These are phyloP conservation scores for Polyodon spathula DNA, from an alignment of 2,113 vertebrate genomes.

Conservation along the genomic window DNA sequence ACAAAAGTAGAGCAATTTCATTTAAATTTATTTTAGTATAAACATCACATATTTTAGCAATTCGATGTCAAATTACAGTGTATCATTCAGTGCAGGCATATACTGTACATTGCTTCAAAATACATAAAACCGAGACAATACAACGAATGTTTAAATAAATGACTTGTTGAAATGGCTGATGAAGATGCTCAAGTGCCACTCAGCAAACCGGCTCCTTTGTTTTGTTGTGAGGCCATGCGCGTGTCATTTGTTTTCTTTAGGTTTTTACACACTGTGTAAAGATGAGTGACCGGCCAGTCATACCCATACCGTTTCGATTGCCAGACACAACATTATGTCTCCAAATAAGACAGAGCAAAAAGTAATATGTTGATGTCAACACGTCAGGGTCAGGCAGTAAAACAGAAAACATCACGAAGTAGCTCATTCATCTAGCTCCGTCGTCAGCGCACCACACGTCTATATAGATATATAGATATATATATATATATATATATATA, in stretches of 20 bases:
- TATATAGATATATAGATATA: too few species aligned
- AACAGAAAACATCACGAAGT: neutral
- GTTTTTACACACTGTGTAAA: too few species aligned
- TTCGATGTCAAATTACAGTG: constrained; percentile 59
- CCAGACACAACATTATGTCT: neutral
- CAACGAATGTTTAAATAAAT: neutral
- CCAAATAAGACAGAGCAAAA: neutral
- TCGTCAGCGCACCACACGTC: too few species aligned
- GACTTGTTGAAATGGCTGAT: neutral
- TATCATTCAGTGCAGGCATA: constrained; percentile 22
- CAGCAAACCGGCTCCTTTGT: neutral
- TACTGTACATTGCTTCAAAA: neutral
- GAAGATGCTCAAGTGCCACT: neutral
- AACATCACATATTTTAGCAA: constrained; percentile 45
- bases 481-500: too few species aligned
- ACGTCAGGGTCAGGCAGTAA: neutral
- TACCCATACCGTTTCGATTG: too few species aligned
- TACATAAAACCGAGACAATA: neutral
- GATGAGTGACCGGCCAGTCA: too few species aligned
- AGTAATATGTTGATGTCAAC: neutral
- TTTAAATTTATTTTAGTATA: constrained; percentile 51
- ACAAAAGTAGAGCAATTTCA: too few species aligned
- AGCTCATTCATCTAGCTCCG: neutral
- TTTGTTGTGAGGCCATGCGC: neutral
- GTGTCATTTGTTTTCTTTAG: neutral